Conservation (phyloP, 2,888 invertebrate genomes). For the Diplazon laetatorius region DNA sequence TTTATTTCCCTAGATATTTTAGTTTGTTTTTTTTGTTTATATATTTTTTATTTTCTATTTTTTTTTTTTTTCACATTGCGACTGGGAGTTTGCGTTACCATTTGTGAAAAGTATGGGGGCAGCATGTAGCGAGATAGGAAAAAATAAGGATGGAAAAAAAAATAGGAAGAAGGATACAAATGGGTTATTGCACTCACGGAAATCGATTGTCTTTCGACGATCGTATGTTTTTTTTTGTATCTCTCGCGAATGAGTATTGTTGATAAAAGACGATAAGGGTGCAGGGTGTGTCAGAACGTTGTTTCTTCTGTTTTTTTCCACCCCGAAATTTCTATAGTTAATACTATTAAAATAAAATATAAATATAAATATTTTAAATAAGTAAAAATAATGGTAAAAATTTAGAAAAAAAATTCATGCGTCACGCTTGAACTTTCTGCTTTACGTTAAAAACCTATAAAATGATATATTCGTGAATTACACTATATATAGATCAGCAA, state of each 20-base stretch:
- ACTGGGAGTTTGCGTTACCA: conserved; percentile 31
- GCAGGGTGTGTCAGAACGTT: neutral
- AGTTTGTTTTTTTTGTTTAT: conserved; percentile 29
- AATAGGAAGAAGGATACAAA: conserved; percentile 37
- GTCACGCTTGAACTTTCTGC: too few species aligned
- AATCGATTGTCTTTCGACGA: conserved; percentile 5
- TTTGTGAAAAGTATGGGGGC: neutral
- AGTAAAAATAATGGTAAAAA: too few species aligned
- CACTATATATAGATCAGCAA: too few species aligned
- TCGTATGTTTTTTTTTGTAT: neutral
- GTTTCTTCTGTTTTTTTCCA: neutral
- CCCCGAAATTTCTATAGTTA: too few species aligned
- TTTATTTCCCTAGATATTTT: conserved; percentile 50
- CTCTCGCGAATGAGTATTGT: neutral
- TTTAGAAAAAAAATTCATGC: too few species aligned
- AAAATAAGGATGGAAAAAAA: conserved; percentile 32
- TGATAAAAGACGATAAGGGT: neutral
- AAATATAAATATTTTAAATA: too few species aligned
- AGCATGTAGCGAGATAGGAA: too few species aligned
- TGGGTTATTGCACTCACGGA: conserved; percentile 48
- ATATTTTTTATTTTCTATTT: conserved; percentile 38
- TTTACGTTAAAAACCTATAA: too few species aligned
- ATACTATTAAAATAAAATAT: too few species aligned
- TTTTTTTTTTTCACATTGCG: conserved; percentile 33
- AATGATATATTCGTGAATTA: too few species aligned